A percentile compares a stretch with the other conserved stretches of the same genome.
phyloP scores from a whole-genome alignment of 2,113 vertebrate genomes.

The Solea senegalensis region DNA sequence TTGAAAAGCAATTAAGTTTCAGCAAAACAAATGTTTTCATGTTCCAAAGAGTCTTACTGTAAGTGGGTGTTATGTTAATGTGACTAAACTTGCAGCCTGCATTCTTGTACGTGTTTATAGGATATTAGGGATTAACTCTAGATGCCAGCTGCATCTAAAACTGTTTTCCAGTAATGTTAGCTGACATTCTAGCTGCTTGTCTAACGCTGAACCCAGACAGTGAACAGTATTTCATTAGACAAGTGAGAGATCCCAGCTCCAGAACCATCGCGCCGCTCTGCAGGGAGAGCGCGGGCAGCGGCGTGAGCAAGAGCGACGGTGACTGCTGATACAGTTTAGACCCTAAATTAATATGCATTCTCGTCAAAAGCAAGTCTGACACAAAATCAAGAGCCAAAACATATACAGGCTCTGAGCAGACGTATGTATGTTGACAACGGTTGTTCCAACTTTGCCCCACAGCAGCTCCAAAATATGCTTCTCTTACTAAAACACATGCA shows the following conservation, averaged over 20 bases:
- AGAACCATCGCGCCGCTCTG: background rate
- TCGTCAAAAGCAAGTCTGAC: background rate
- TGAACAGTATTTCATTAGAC: no score
- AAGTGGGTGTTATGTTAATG: background rate
- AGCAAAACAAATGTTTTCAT: no score
- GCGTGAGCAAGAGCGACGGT: background rate
- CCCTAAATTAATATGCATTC: background rate
- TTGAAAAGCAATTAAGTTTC: no score
- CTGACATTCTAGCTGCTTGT: background rate
- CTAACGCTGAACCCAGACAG: no score
- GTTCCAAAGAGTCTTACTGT: no score
- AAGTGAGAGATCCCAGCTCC: background rate
- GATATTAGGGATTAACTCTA: background rate
- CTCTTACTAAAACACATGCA: conserved; percentile 54
- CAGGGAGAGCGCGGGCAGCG: background rate
- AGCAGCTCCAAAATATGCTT: conserved; percentile 54
- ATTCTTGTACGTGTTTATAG: background rate
- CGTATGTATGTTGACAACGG: background rate
- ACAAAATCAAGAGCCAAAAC: background rate
- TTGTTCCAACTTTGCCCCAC: conserved; percentile 27
- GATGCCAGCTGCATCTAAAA: background rate
- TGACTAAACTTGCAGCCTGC: background rate
- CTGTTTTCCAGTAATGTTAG: background rate
- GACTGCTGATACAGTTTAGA: no score
- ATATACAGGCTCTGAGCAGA: background rate